Conservation (phyloP, 1,140 invertebrate genomes). For the Zaprionus ornatus region DNA sequence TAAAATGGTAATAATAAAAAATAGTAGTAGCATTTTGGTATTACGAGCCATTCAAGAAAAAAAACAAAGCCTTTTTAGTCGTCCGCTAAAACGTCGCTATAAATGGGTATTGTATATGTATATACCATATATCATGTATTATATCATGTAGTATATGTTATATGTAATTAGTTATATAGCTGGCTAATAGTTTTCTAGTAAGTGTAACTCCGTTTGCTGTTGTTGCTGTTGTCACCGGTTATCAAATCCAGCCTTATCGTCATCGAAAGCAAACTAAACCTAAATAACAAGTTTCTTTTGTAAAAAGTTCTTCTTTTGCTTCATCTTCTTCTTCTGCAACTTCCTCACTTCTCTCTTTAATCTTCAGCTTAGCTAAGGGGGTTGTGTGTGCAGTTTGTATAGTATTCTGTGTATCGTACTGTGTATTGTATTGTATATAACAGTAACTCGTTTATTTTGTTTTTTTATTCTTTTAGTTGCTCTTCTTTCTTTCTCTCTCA, state of each 20-base stretch:
- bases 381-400: background rate
- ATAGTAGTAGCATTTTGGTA: background rate
- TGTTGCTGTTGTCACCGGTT: conserved; percentile 5
- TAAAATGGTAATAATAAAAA: background rate
- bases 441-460: conserved; percentile 23
- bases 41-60: conserved; percentile 23
- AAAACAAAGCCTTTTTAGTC: conserved; percentile 44
- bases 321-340: background rate
- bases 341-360: conserved; percentile 15
- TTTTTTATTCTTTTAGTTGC: conserved; percentile 22
- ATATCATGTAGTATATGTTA: conserved; percentile 23
- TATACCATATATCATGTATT: conserved; percentile 1
- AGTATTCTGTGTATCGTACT: conserved; percentile 8
- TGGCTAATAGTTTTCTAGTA: conserved; percentile 45
- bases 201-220: conserved; percentile 24
- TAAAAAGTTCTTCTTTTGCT: conserved; percentile 10
- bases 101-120: conserved; percentile 19
- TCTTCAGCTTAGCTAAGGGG: background rate
- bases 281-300: conserved; percentile 44
- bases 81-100: conserved; percentile 51
- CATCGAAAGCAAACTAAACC: conserved; percentile 42
- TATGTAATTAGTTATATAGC: conserved; percentile 24
- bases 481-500: conserved; percentile 22
- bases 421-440: conserved; percentile 20
- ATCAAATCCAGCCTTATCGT: conserved; percentile 1